Base-by-base conservation (phyloP, 2,113 vertebrate genomes). In the Leptobrachium ailaonicum region DNA sequence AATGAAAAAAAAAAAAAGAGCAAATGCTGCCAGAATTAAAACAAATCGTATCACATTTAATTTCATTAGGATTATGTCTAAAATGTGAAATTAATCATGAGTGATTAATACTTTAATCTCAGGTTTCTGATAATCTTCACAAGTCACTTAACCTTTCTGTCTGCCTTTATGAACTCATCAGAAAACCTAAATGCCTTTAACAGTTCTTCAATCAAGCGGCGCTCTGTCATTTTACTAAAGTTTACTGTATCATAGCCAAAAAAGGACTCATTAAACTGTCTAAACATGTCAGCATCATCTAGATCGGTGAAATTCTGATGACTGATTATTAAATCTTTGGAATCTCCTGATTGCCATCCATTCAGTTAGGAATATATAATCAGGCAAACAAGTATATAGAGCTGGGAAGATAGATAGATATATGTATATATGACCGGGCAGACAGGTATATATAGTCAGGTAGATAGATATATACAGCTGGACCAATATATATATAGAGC, bases 21-120 rank as follows among this genome's bases (percentile, higher is more conserved):
- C n/a, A 76, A 76, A 67, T 9, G 47, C 14, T 6, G 44, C 7
- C 41, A 14, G 6, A 42, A 68, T 56, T 56, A 12, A 77, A 64
- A 50, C 43, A 78, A 32, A 58, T 71, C 12, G 20, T 32, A 13
- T 4, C 5, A 3, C 54, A 53, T 43, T 62, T 80, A 58, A 80
- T 80, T 58, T 73, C 53, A 75, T 74, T 74, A 67, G 71, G 71
- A 68, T 67, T 68, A 60, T 80, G 71, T 60, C 73, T 80, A 41
- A 62, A 74, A 73, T 69, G 71, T 80, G 78, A 71, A 74, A 73
- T 79, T 66, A 66, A 72, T 80, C 79, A 80, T 58, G 79, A 75
- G 79, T 74, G 66, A 68, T 68, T 80, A 80, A 80, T 80, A 75
- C 66, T 74, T 74, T 80, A 80, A 80, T 80, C 63, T 62, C 79